Percentiles rank a stretch among this genome's conserved stretches.
These are phyloP conservation scores for Alaudala cheleensis DNA, from an alignment of 2,113 vertebrate species.

Conservation along the genomic window DNA sequence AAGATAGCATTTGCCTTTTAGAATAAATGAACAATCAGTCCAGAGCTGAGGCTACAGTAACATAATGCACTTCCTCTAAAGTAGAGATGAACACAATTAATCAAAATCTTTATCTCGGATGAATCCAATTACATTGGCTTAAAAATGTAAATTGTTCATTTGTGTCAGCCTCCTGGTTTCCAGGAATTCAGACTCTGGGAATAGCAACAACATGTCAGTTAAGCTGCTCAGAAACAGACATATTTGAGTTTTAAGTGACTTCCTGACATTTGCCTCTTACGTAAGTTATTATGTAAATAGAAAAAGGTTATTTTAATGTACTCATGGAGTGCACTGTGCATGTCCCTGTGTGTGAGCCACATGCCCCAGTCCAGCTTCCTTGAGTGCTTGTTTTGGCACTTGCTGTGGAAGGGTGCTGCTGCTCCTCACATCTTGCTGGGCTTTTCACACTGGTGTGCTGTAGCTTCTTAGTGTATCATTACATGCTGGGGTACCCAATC, in stretches of 20 bases:
- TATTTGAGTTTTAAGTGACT: slow-evolving; percentile 7
- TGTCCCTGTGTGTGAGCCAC: fast-evolving
- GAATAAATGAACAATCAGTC: not conserved
- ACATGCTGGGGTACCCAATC: not conserved
- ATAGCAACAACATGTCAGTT: slow-evolving; percentile 4
- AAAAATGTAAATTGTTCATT: slow-evolving; percentile 20
- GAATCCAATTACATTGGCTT: not conserved
- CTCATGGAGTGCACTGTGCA: not conserved
- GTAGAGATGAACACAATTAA: not conserved
- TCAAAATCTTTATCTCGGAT: not conserved
- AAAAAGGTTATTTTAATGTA: not conserved
- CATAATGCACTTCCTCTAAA: not conserved
- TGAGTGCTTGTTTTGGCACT: not conserved
- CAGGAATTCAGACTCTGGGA: slow-evolving; percentile 1
- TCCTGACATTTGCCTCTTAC: slow-evolving; percentile 31
- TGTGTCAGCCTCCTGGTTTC: slow-evolving; percentile 1
- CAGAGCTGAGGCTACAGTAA: not conserved
- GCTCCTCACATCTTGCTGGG: not conserved
- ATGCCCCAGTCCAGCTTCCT: not conserved
- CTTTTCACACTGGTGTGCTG: not conserved
- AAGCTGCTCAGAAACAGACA: slow-evolving; percentile 1
- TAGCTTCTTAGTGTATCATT: not conserved
- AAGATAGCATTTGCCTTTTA: not conserved
- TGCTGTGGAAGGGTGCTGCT: not conserved
- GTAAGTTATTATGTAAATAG: not conserved